Evolutionary conservation across 2,113 vertebrate species (phyloP), one percentile per base, ranked within the genome.

Genomic region (Atherinomorus stipes): DNA sequence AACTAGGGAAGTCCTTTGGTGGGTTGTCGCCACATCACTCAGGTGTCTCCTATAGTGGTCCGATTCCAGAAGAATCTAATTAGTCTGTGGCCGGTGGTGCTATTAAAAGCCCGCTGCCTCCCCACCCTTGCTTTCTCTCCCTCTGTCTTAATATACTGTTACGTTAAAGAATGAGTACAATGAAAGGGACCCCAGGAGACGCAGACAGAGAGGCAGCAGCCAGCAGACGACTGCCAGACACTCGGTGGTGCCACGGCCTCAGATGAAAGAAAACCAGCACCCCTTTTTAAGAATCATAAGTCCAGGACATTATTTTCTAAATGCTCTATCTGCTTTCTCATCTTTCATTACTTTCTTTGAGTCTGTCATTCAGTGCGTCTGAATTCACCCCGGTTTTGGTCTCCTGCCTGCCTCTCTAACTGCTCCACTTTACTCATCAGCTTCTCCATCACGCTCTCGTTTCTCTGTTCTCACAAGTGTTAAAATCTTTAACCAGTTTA

Each of bases 261-360:
- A 79, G 65, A 89, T 85, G 70, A 87, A 89, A 85, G 83, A 62
- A 84, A 81, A 21, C 19, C 75, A 57, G 65, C 3, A 19, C 65
- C 60, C 11, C 7, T 6, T 74, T 78, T 63, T 69, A 31, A 50
- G 11, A 76, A 73, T 66, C 49, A 71, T 52, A 50, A 61, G 50
- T 65, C 78, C 28, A 75, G 26, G 69, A 82, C 73, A 58, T 67
- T 0, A 47, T 61, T 64, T 76, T 58, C 44, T n/a, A 44, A 62
- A 38, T 22, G 23, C 28, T 61, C 49, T 45, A 50, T 49, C 62
- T 22, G 23, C 7, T 38, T 21, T 49, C 31, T 11, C 19, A 3
- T 53, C 58, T 58, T 37, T 38, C 11, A 26, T 40, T 54, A 47
- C 44, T 56, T 19, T 0, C n/a, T 21, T 60, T 37, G 12, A 66